Percentiles rank a stretch among this genome's conserved stretches.
phyloP scores from a whole-genome alignment of 2,888 invertebrate species.

The Harmothoe impar region DNA sequence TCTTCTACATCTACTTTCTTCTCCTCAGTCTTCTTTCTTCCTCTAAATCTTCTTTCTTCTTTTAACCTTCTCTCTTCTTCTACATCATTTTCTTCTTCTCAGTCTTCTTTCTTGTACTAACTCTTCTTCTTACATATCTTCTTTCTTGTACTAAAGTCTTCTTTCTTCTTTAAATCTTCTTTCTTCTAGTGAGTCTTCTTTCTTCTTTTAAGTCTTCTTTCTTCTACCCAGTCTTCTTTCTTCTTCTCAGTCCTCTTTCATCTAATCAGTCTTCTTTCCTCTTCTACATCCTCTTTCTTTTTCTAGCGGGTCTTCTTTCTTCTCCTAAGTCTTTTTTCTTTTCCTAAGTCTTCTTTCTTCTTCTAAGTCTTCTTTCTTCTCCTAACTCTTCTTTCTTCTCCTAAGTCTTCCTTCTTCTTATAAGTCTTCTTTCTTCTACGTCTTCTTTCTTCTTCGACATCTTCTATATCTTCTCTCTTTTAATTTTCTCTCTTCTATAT shows the following conservation, averaged over 20 bases:
- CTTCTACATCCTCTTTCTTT: not conserved
- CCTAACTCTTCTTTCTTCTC: no score
- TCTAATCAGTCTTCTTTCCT: not conserved
- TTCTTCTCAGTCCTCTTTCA: no score
- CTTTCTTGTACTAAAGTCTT: constrained; percentile 35
- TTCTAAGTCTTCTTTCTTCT: no score
- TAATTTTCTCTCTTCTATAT: constrained; percentile 8
- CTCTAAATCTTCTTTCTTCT: constrained; percentile 22
- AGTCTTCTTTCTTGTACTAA: not conserved
- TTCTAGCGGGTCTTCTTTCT: not conserved
- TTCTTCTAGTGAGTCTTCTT: constrained; percentile 8
- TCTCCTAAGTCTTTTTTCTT: not conserved
- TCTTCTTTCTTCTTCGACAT: no score
- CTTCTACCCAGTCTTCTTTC: not conserved
- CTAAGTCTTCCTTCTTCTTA: not conserved
- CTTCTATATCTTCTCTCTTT: constrained; percentile 34
- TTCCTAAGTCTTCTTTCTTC: no score
- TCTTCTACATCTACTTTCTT: constrained; percentile 3
- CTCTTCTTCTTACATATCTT: constrained; percentile 14
- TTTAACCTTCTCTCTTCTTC: constrained; percentile 7
- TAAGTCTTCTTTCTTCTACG: no score
- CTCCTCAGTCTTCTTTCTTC: constrained; percentile 31
- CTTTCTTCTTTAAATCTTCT: constrained; percentile 22
- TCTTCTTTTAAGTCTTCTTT: no score
- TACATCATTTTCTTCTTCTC: not conserved